Evolutionary conservation across 2,888 invertebrate genomes (phyloP).

Genomic region (Deroplatys truncata): DNA sequence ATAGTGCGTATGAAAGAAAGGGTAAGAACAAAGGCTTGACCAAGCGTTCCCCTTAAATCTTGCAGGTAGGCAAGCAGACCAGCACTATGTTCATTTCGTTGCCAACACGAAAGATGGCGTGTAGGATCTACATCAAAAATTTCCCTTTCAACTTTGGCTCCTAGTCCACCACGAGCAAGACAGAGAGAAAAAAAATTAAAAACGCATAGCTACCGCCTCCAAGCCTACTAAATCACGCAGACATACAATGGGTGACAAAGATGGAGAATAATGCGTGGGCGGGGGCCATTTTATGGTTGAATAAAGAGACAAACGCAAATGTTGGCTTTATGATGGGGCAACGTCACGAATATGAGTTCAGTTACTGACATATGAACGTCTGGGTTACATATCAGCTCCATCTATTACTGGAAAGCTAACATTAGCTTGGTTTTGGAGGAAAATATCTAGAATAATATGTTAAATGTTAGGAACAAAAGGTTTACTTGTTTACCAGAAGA

Average conservation of each 20-base stretch:
- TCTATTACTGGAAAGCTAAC: neutral
- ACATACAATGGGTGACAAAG: neutral
- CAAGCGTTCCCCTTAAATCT: neutral
- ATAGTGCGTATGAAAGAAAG: too few relatives aligned
- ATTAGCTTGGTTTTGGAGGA: neutral
- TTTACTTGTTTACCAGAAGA: too few relatives aligned
- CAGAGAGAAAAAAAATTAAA: neutral
- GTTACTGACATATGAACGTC: neutral
- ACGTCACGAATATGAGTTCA: neutral
- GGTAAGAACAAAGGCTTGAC: too few relatives aligned
- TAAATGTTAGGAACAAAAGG: too few relatives aligned
- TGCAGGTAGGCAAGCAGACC: neutral
- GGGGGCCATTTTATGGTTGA: neutral
- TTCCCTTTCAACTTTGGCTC: neutral
- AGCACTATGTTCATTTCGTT: neutral
- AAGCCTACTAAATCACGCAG: neutral
- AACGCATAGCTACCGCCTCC: neutral
- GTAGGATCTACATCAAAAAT: neutral
- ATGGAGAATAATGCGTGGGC: neutral
- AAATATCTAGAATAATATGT: too few relatives aligned
- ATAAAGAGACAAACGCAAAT: neutral
- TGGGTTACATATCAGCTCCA: neutral
- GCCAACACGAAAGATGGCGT: conserved; percentile 5
- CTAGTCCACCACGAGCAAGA: neutral
- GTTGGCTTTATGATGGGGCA: neutral